phyloP scores from a whole-genome alignment of 1,140 invertebrate species.

The Panonychus citri region DNA sequence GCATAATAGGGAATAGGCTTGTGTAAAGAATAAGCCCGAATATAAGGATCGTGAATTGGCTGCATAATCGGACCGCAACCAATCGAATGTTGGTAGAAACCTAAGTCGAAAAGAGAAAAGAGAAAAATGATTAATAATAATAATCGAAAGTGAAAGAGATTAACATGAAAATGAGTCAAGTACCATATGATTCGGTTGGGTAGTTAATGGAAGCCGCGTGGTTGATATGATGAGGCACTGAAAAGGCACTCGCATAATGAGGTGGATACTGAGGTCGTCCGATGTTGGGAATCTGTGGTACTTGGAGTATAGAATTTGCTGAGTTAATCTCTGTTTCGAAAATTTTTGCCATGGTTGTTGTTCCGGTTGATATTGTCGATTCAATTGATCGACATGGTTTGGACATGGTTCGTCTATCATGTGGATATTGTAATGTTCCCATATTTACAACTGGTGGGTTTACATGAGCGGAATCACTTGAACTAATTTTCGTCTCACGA shows the following conservation, averaged over 20 bases:
- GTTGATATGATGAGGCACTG: constrained; percentile 2
- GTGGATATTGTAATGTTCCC: too few relatives aligned
- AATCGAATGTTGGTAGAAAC: constrained; percentile 17
- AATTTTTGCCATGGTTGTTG: neutral
- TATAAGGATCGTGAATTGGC: constrained; percentile 7
- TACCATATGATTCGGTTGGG: neutral
- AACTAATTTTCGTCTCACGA: neutral
- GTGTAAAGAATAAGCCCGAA: constrained; percentile 9
- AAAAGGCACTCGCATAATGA: constrained; percentile 6
- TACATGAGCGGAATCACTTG: too few relatives aligned
- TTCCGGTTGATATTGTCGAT: neutral
- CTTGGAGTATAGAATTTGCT: too few relatives aligned
- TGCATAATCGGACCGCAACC: constrained; percentile 16
- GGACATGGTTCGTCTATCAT: too few relatives aligned
- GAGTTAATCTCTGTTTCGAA: neutral
- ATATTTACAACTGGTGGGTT: too few relatives aligned
- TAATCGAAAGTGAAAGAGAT: too few relatives aligned
- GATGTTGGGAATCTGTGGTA: neutral
- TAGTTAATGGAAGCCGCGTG: neutral
- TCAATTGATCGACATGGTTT: too few relatives aligned
- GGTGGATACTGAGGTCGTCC: neutral
- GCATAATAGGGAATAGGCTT: constrained; percentile 15
- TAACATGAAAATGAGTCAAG: too few relatives aligned
- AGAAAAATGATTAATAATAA: too few relatives aligned
- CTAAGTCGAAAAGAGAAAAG: constrained; percentile 5